Evolutionary conservation across 2,888 invertebrate genomes (phyloP).

Genomic region (Nasonia oneida): DNA sequence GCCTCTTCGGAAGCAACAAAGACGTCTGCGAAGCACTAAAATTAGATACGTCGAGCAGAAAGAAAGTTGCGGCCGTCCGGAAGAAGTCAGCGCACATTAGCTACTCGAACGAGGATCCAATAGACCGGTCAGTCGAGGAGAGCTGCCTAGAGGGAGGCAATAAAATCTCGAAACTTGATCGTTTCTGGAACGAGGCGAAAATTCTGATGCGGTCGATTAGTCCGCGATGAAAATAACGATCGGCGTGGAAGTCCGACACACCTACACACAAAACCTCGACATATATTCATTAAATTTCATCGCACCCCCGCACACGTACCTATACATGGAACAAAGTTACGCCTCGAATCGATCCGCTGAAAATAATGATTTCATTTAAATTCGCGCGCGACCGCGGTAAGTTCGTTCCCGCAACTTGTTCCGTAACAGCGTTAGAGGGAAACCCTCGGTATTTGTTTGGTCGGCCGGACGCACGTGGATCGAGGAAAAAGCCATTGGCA

Average conservation of each 20-base stretch:
- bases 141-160: background rate
- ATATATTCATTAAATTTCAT: too few relatives aligned
- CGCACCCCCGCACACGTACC: too few relatives aligned
- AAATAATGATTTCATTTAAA: slow-evolving; percentile 12
- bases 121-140: slow-evolving; percentile 9
- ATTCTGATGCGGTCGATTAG: background rate
- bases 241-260: background rate
- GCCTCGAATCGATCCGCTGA: background rate
- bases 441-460: background rate
- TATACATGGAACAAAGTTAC: background rate
- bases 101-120: slow-evolving; percentile 23
- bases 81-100: background rate
- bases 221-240: background rate
- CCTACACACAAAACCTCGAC: too few relatives aligned
- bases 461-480: background rate
- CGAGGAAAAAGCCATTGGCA: slow-evolving; percentile 46
- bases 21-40: slow-evolving; percentile 2
- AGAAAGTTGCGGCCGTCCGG: background rate
- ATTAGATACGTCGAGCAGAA: background rate
- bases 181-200: background rate
- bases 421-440: background rate
- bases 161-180: slow-evolving; percentile 41
- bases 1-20: background rate
- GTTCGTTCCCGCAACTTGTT: background rate
- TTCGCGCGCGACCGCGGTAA: background rate